Evolutionary conservation across 2,113 vertebrate species (phyloP), one percentile per base, ranked within the genome.

Genomic region (Aptenodytes forsteri): DNA sequence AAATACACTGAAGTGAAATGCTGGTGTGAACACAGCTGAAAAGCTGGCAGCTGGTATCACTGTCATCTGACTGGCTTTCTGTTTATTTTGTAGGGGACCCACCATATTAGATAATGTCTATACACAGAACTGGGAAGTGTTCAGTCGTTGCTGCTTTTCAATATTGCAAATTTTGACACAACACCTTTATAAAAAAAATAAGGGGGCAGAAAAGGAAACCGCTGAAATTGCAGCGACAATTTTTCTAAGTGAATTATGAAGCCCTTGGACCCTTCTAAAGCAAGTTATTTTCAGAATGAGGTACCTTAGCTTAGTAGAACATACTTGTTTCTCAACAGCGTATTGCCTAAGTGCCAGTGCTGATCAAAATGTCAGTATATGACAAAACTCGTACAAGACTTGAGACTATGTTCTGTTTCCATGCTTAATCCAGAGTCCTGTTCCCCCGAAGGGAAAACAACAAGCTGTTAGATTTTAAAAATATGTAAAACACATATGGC

Each of bases 361-460:
- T 47, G 73, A 40, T 81, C 44, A 54, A 67, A 95, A 87, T 6
- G 19, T 34, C 30, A 34, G 40, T 8, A 29, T 9, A 26, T 10
- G 34, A 44, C 40, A 66, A 72, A 88, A 40, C 25, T 73, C 5
- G 0, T 3, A 16, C 0, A 2, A 65, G n/a, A 72, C 22, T 25
- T 34, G 7, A 79, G 25, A 78, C 34, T 6, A 22, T 3, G 14
- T 58, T 73, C 75, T 46, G 22, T 80, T 92, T 81, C 50, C 42
- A 80, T 1, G 3, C 16, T 59, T 42, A 62, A 58, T 29, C 20
- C 38, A 67, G 64, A 69, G 2, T 54, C 42, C 19, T 25, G 22
- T 54, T 32, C 11, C 34, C 73, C 77, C 64, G 23, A 58, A 58
- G 10, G 5, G 17, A 83, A 76, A 80, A 79, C 10, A 56, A 34